phyloP scores from a whole-genome alignment of 2,113 vertebrate genomes.

The Mionectes macconnelli region DNA sequence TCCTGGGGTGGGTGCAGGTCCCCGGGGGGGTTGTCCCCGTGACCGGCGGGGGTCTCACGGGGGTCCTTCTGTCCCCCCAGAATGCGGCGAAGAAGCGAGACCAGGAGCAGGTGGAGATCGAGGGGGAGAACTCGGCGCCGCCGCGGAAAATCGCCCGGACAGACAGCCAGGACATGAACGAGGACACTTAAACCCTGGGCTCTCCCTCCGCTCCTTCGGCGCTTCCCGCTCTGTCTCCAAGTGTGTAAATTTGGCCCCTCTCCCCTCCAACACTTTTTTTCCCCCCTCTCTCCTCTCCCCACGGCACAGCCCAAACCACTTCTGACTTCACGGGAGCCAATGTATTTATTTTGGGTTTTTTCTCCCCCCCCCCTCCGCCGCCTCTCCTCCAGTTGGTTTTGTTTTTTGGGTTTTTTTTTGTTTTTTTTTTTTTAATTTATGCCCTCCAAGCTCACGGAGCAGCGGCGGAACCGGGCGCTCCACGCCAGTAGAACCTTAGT shows the following conservation, averaged over 20 bases:
- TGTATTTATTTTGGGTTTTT: slow-evolving; percentile 76
- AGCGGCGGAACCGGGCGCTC: slow-evolving; percentile 13
- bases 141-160: slow-evolving; percentile 95
- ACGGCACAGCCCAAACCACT: slow-evolving; percentile 61
- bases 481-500: slow-evolving; percentile 23
- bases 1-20: no score
- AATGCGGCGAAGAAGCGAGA: slow-evolving; percentile 92
- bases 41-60: background rate
- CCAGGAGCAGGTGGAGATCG: slow-evolving; percentile 84
- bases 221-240: slow-evolving; percentile 50
- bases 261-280: background rate
- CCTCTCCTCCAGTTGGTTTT: background rate
- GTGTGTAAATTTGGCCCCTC: slow-evolving; percentile 44
- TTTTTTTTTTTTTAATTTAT: slow-evolving; percentile 72
- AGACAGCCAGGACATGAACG: slow-evolving; percentile 98
- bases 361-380: no score
- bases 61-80: slow-evolving; percentile 59
- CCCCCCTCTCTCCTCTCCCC: background rate
- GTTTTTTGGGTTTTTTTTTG: background rate
- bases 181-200: slow-evolving; percentile 86
- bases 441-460: slow-evolving; percentile 21
- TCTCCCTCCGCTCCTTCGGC: background rate
- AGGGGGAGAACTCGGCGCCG: slow-evolving; percentile 88
- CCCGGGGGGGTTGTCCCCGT: no score
- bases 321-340: slow-evolving; percentile 69